Conservation (phyloP, 2,888 invertebrate species). For the Tubulanus polymorphus region DNA sequence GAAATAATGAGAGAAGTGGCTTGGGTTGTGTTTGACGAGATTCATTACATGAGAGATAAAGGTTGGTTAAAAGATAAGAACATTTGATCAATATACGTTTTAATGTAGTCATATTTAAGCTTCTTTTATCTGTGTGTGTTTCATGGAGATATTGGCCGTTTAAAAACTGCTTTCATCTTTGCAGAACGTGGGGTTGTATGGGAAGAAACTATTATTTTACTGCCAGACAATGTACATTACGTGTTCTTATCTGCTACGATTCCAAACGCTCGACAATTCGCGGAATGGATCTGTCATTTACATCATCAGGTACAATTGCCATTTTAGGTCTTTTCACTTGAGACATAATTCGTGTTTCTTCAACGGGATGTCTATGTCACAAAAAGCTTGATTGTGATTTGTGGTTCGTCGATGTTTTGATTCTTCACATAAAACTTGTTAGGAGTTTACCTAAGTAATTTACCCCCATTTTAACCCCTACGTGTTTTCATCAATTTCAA, state of each 20-base stretch:
- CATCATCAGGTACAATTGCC: constrained; percentile 63
- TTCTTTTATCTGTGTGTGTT: too few relatives aligned
- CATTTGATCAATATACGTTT: not conserved
- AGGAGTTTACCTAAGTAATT: too few relatives aligned
- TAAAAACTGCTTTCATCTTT: too few relatives aligned
- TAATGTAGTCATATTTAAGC: not conserved
- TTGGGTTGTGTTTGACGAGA: constrained; percentile 99
- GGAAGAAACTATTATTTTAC: constrained; percentile 96
- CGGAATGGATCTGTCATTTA: constrained; percentile 65
- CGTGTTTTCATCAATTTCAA: too few relatives aligned
- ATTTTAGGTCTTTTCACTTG: not conserved
- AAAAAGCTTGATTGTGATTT: too few relatives aligned
- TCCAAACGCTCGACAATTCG: constrained; percentile 90
- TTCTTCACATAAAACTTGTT: too few relatives aligned
- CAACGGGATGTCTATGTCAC: too few relatives aligned
- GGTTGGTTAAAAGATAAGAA: constrained; percentile 24
- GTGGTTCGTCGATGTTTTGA: too few relatives aligned
- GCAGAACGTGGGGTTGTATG: constrained; percentile 95
- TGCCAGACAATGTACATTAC: constrained; percentile 96
- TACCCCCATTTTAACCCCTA: too few relatives aligned
- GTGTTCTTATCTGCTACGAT: constrained; percentile 99
- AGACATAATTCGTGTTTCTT: too few relatives aligned
- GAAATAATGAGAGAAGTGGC: constrained; percentile 99
- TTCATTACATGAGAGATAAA: constrained; percentile 99
- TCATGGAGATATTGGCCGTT: too few relatives aligned